These are phyloP conservation scores for Lethenteron camtschaticum DNA, from an alignment of 2,113 vertebrate species.

Conservation along the genomic window DNA sequence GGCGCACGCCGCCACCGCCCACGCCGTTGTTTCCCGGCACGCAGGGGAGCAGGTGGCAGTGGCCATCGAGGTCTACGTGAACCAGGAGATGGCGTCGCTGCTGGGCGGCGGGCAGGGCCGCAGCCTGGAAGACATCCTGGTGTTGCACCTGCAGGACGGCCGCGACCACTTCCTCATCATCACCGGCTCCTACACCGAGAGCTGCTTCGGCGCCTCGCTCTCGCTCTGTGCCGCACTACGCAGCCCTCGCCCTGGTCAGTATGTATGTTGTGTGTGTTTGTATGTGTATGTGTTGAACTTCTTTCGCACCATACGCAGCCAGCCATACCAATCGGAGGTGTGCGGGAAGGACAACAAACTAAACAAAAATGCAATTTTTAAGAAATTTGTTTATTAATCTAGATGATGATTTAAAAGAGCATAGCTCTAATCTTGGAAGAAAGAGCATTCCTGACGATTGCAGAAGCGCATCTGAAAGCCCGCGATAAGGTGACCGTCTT, in stretches of 20 bases:
- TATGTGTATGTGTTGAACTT: too few relatives aligned
- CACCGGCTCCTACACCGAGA: slow-evolving; percentile 64
- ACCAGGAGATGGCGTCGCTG: slow-evolving; percentile 49
- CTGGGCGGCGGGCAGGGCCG: slow-evolving; percentile 46
- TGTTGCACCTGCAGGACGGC: slow-evolving; percentile 50
- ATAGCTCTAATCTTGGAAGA: too few relatives aligned
- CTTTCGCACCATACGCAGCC: too few relatives aligned
- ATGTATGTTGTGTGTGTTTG: background rate
- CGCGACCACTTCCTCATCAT: slow-evolving; percentile 86
- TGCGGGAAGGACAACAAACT: too few relatives aligned
- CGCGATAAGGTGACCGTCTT: too few relatives aligned
- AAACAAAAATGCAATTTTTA: too few relatives aligned
- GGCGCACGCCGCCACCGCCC: too few relatives aligned
- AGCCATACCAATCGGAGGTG: too few relatives aligned
- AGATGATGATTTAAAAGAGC: too few relatives aligned
- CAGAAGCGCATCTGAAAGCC: too few relatives aligned
- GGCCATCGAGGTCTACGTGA: slow-evolving; percentile 73
- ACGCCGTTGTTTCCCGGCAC: slow-evolving; percentile 7
- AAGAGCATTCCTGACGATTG: too few relatives aligned
- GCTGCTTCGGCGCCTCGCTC: slow-evolving; percentile 67
- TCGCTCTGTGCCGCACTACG: slow-evolving; percentile 43
- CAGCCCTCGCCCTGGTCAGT: slow-evolving; percentile 25
- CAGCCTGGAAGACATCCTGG: slow-evolving; percentile 69
- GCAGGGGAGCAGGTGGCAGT: slow-evolving; percentile 42
- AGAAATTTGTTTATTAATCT: too few relatives aligned